These are phyloP conservation scores for Tyrophagus putrescentiae DNA, from an alignment of 1,140 invertebrate species.

Conservation along the genomic window DNA sequence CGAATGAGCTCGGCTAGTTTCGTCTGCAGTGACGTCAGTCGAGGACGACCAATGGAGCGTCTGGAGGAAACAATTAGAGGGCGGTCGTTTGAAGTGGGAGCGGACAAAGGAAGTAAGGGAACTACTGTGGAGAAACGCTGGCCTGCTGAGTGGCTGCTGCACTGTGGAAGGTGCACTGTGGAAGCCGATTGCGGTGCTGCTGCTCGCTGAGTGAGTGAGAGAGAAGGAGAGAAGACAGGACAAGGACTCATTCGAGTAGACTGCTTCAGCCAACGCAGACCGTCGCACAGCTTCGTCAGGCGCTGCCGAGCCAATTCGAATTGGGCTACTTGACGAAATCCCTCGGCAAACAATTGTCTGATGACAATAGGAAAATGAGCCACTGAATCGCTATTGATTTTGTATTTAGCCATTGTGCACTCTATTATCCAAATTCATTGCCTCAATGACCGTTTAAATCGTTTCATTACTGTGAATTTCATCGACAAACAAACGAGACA, in stretches of 20 bases:
- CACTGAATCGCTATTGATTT: constrained; percentile 16
- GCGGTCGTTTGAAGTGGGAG: constrained; percentile 6
- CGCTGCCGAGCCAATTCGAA: background rate
- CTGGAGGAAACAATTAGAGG: background rate
- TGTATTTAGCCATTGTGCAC: constrained; percentile 9
- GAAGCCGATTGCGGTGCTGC: too few species aligned
- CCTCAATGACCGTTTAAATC: constrained; percentile 14
- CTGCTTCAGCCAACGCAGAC: background rate
- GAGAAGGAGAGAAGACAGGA: background rate
- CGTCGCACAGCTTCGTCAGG: background rate
- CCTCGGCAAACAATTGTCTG: constrained; percentile 5
- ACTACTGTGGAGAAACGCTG: too few species aligned
- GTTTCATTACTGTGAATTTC: background rate
- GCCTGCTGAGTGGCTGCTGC: too few species aligned
- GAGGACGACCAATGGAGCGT: background rate
- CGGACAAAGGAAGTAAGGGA: background rate
- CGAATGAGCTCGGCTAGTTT: background rate
- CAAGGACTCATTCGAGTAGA: constrained; percentile 5
- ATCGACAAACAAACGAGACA: background rate
- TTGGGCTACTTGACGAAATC: background rate
- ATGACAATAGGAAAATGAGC: constrained; percentile 14
- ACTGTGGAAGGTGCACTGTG: too few species aligned
- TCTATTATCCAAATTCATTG: constrained; percentile 1
- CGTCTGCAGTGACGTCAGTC: constrained; percentile 3
- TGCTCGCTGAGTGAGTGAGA: too few species aligned